Conservation (phyloP, 2,113 vertebrate species). For the Vombatus ursinus region DNA sequence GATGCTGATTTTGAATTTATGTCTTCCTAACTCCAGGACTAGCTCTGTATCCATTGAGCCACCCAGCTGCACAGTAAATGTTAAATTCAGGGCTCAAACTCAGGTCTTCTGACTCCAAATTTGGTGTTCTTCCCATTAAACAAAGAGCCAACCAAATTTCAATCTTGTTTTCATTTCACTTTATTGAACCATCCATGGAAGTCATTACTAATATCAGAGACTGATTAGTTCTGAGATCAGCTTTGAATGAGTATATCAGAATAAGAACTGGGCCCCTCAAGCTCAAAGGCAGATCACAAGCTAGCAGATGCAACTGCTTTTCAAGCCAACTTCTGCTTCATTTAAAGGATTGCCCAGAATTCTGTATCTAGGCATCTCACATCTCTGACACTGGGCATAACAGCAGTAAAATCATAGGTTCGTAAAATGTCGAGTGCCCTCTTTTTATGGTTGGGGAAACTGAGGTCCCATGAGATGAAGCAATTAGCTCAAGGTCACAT, state of each 20-base stretch:
- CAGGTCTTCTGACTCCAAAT: neutral
- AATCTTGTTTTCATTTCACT: neutral
- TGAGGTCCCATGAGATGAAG: neutral
- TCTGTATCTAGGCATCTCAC: neutral
- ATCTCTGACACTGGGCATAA: neutral
- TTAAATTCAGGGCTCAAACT: neutral
- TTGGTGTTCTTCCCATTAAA: neutral
- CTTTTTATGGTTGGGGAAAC: neutral
- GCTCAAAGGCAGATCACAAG: constrained; percentile 1
- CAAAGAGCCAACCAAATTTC: neutral
- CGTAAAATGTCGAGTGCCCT: neutral
- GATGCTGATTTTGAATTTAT: neutral
- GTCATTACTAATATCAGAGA: constrained; percentile 4
- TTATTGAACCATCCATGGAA: neutral
- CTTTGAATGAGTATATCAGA: constrained; percentile 9
- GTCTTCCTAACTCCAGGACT: neutral
- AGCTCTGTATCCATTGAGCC: too few species aligned
- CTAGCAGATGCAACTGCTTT: neutral
- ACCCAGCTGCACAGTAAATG: neutral
- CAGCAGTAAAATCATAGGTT: neutral
- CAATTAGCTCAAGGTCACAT: neutral
- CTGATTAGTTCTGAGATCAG: neutral
- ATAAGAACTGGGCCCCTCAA: neutral
- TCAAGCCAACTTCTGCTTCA: constrained; percentile 3
- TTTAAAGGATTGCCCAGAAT: neutral